Percentiles rank a stretch among this genome's conserved stretches.
Evolutionary conservation across 2,888 invertebrate genomes (phyloP).

Genomic region (Sminthurides aquaticus): DNA sequence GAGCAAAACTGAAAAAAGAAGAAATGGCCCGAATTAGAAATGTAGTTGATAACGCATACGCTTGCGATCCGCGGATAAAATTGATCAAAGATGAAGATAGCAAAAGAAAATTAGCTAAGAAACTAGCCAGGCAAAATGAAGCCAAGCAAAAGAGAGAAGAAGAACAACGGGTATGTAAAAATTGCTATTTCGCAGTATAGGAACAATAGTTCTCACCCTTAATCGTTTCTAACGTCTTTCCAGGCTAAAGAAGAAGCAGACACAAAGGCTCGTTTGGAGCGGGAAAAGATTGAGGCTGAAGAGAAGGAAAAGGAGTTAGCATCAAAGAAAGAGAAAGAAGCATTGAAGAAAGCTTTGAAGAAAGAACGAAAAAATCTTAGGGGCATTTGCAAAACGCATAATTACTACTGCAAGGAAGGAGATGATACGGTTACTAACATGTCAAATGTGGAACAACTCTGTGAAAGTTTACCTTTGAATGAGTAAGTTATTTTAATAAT

Average conservation of each 20-base stretch:
- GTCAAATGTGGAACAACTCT: slow-evolving; percentile 85
- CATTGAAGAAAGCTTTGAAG: slow-evolving; percentile 73
- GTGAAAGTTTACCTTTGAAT: slow-evolving; percentile 59
- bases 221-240: no score
- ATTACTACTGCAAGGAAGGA: slow-evolving; percentile 64
- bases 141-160: slow-evolving; percentile 67
- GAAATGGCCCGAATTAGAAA: slow-evolving; percentile 86
- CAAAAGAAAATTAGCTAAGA: slow-evolving; percentile 78
- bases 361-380: slow-evolving; percentile 76
- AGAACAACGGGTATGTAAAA: slow-evolving; percentile 59
- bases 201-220: no score
- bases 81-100: slow-evolving; percentile 90
- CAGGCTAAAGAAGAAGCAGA: slow-evolving; percentile 58
- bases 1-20: slow-evolving; percentile 91
- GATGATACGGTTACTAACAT: slow-evolving; percentile 73
- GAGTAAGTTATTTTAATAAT: slow-evolving; percentile 33
- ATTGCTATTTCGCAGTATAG: no score
- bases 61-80: slow-evolving; percentile 85
- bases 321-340: slow-evolving; percentile 76
- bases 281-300: slow-evolving; percentile 69
- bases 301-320: slow-evolving; percentile 74
- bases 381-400: slow-evolving; percentile 69
- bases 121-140: slow-evolving; percentile 64
- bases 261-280: slow-evolving; percentile 54
- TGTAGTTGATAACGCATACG: slow-evolving; percentile 88